phyloP scores from a whole-genome alignment of 1,140 invertebrate genomes.

The Danaus melanippus region DNA sequence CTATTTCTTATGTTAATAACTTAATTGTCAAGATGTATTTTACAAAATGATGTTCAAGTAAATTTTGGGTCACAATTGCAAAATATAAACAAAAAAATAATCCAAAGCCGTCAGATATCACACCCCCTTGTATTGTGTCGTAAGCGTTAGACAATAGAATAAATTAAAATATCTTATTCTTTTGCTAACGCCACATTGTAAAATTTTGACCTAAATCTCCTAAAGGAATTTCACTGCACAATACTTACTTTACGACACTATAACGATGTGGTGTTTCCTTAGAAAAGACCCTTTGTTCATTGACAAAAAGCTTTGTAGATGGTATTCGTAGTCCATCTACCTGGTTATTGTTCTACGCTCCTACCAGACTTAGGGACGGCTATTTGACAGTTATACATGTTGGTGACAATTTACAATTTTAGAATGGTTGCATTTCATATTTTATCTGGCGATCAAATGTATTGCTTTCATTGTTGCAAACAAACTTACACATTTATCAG shows the following conservation, averaged over 20 bases:
- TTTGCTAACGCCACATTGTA: slow-evolving; percentile 53
- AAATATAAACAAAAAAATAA: too few species aligned
- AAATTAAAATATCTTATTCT: slow-evolving; percentile 41
- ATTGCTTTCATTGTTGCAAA: too few species aligned
- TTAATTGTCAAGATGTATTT: too few species aligned
- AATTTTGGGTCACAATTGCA: too few species aligned
- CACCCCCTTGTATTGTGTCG: slow-evolving; percentile 5
- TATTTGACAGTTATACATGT: slow-evolving; percentile 60
- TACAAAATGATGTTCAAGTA: too few species aligned
- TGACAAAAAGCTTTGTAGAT: slow-evolving; percentile 64
- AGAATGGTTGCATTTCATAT: too few species aligned
- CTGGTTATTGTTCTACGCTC: slow-evolving; percentile 57
- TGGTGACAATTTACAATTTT: slow-evolving; percentile 7
- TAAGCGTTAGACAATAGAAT: slow-evolving; percentile 42
- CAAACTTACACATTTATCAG: too few species aligned
- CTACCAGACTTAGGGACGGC: slow-evolving; percentile 58
- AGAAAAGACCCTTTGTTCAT: slow-evolving; percentile 67
- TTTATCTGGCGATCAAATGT: too few species aligned
- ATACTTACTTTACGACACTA: slow-evolving; percentile 65
- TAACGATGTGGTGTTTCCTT: slow-evolving; percentile 70
- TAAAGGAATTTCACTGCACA: slow-evolving; percentile 65
- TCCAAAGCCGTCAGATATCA: too few species aligned
- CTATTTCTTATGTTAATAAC: too few species aligned
- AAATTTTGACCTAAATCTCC: slow-evolving; percentile 66
- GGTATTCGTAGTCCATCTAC: slow-evolving; percentile 58